A percentile compares a stretch with the other conserved stretches of the same genome.
phyloP scores from a whole-genome alignment of 2,888 invertebrate species.

The Drosophila paramelanica region DNA sequence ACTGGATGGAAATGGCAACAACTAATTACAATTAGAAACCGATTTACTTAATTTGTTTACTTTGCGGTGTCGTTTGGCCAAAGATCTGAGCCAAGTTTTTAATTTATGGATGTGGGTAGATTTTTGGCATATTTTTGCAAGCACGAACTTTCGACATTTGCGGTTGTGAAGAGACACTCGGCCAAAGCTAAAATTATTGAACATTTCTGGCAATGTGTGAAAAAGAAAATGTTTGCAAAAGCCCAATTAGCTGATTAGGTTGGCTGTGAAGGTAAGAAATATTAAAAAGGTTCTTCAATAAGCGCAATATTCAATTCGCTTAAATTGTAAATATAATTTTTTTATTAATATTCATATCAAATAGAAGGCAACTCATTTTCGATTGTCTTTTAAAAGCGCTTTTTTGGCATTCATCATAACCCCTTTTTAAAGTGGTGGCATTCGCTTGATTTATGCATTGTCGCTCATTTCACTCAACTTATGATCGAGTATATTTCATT shows the following conservation, averaged over 20 bases:
- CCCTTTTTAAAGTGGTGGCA: neutral
- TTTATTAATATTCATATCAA: too few species aligned
- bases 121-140: conserved; percentile 74
- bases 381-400: neutral
- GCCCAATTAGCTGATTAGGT: conserved; percentile 56
- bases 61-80: conserved; percentile 63
- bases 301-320: too few species aligned
- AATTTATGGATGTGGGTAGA: conserved; percentile 69
- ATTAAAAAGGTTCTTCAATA: too few species aligned
- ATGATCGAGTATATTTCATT: conserved; percentile 57
- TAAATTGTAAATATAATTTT: too few species aligned
- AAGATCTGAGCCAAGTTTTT: conserved; percentile 57
- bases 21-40: conserved; percentile 76
- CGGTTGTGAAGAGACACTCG: conserved; percentile 44
- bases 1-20: conserved; percentile 5
- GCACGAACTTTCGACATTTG: conserved; percentile 70
- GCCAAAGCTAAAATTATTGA: conserved; percentile 41
- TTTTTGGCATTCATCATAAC: neutral
- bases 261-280: neutral
- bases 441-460: conserved; percentile 53
- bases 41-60: conserved; percentile 82
- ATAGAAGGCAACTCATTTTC: neutral
- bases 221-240: neutral
- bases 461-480: conserved; percentile 38
- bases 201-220: conserved; percentile 35